A percentile compares a stretch with the other conserved stretches of the same genome.
Evolutionary conservation across 2,888 invertebrate species (phyloP).

Genomic region (Dastarcus helophoroides): DNA sequence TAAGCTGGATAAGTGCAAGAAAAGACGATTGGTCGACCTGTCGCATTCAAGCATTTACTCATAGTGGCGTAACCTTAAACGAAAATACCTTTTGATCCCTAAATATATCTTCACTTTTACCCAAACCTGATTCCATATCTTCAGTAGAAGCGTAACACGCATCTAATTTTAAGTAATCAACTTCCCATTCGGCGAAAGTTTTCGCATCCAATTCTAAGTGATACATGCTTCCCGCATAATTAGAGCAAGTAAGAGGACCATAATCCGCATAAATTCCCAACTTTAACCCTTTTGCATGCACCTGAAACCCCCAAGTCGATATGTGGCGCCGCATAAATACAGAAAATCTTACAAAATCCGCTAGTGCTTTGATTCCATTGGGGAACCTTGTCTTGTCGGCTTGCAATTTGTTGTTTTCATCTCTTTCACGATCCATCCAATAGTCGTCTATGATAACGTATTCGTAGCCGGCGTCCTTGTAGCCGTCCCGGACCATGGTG

Average conservation of each 20-base stretch:
- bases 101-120: too few relatives aligned
- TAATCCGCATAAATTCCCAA: slow-evolving; percentile 77
- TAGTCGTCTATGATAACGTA: slow-evolving; percentile 51
- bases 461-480: slow-evolving; percentile 47
- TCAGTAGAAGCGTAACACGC: slow-evolving; percentile 57
- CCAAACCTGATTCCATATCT: slow-evolving; percentile 40
- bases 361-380: slow-evolving; percentile 45
- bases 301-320: slow-evolving; percentile 43
- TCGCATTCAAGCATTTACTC: slow-evolving; percentile 55
- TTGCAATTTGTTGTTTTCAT: slow-evolving; percentile 37
- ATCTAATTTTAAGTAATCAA: slow-evolving; percentile 74
- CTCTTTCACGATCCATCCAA: slow-evolving; percentile 44
- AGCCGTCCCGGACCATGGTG: slow-evolving; percentile 46
- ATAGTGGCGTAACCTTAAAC: slow-evolving; percentile 70
- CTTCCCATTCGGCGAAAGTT: slow-evolving; percentile 67
- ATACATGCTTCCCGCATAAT: slow-evolving; percentile 63
- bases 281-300: slow-evolving; percentile 61
- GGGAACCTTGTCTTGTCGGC: slow-evolving; percentile 49
- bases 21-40: slow-evolving; percentile 66
- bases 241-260: slow-evolving; percentile 64
- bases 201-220: slow-evolving; percentile 56
- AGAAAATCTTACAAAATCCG: slow-evolving; percentile 42
- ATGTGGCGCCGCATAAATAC: not conserved
- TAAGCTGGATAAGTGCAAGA: slow-evolving; percentile 83
- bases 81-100: too few relatives aligned